Evolutionary conservation across 2,888 invertebrate species (phyloP), one percentile per base, ranked within the genome.

Genomic region (Ceramica pisi): DNA sequence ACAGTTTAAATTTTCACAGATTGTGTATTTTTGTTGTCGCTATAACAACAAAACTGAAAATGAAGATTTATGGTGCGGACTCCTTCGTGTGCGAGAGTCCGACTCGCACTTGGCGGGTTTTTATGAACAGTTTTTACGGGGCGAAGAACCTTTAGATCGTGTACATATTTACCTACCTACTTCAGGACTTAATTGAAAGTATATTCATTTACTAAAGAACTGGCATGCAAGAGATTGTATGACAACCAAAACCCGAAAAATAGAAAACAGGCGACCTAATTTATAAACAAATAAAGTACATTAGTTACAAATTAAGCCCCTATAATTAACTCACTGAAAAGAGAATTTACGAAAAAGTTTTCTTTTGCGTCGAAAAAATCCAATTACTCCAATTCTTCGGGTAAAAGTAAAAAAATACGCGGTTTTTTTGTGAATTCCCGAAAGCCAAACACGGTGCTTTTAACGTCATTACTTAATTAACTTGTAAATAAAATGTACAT

Each of bases 301-400:
- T 50, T 46, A 51, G 44, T 41, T 19, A n/a, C 53, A n/a, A 65
- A 68, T 35, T 72, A 38, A 72, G 48, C 41, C 35, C 12, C 53
- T 21, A 53, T 55, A 77, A 68, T 78, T 68, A 78, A 68, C 61
- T 78, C 56, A 35, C 12, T 53, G 41, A 78, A 78, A 64, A 48
- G 51, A 56, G 67, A 67, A 65, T 72, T 78, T 48, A 65, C 72
- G 56, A 50, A 68, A 67, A 59, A 61, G 21, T 67, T 64, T 63
- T 55, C 59, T 61, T 70, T 65, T 53, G 26, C 26, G 53, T 51
- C 12, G 51, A 68, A 68, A 67, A 68, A 78, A 73, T 73, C 65
- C 67, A 78, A 78, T 73, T 78, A 68, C 67, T 48, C 16, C 21
- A 63, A 53, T 48, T 57, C 61, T 72, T 48, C 0, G 19, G n/a